Evolutionary conservation across 2,888 invertebrate species (phyloP).

Genomic region (Cataglyphis albicans): DNA sequence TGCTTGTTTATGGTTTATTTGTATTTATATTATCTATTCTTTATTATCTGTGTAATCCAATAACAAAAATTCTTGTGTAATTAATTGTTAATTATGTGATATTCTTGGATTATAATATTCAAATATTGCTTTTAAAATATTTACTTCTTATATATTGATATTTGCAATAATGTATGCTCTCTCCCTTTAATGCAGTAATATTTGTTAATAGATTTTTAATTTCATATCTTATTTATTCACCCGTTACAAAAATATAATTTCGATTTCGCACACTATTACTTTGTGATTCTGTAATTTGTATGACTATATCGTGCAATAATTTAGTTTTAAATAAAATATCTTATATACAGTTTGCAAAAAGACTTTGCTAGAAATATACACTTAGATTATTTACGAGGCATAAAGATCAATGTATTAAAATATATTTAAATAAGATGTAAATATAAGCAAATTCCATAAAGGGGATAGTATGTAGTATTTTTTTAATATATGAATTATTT

Average conservation of each 20-base stretch:
- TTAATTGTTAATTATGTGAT: slow-evolving; percentile 15
- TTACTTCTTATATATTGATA: not conserved
- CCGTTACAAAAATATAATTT: not conserved
- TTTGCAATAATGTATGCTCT: not conserved
- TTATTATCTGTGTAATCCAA: not conserved
- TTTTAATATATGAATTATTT: not conserved
- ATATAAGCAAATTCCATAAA: not conserved
- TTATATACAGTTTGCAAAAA: not conserved
- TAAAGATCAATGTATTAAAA: not conserved
- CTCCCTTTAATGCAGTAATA: not conserved
- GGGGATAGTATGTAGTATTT: not conserved
- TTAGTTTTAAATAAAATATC: not conserved
- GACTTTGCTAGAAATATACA: not conserved
- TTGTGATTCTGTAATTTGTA: not conserved
- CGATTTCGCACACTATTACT: not conserved
- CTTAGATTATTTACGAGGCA: slow-evolving; percentile 1
- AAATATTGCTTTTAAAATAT: not conserved
- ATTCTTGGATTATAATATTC: not conserved
- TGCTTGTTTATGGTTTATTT: not conserved
- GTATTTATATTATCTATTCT: not conserved
- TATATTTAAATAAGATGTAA: not conserved
- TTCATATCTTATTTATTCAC: not conserved
- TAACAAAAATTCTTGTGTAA: slow-evolving; percentile 2
- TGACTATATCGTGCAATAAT: not conserved
- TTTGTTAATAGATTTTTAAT: not conserved